Evolutionary conservation across 2,888 invertebrate species (phyloP).

Genomic region (Amiota minor): DNA sequence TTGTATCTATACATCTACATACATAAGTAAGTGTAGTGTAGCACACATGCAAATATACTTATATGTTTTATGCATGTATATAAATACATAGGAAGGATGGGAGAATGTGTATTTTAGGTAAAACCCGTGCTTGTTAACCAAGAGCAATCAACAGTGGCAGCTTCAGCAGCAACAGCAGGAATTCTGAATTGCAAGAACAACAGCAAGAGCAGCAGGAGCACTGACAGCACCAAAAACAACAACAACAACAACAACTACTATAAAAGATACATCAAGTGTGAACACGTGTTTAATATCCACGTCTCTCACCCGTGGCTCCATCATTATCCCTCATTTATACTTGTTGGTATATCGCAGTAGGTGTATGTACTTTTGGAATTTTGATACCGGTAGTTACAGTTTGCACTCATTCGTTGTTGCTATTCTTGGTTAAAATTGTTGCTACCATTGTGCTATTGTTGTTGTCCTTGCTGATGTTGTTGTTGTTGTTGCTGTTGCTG

Average conservation of each 20-base stretch:
- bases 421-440: too few species aligned
- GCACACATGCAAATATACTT: background rate
- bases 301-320: background rate
- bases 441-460: background rate
- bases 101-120: too few species aligned
- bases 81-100: too few species aligned
- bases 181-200: too few species aligned
- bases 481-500: conserved; percentile 1
- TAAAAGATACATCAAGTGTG: too few species aligned
- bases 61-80: background rate
- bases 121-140: too few species aligned
- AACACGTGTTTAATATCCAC: too few species aligned
- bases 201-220: too few species aligned
- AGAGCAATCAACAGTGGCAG: too few species aligned
- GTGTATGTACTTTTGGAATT: conserved; percentile 1
- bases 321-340: conserved; percentile 7
- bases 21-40: background rate
- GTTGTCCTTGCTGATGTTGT: background rate
- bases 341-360: background rate
- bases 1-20: background rate
- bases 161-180: too few species aligned
- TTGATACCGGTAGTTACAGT: conserved; percentile 17
- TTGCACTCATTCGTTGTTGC: background rate
- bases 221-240: too few species aligned
- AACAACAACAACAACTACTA: too few species aligned